These are phyloP conservation scores for Columba guinea DNA, from an alignment of 2,797 vertebrate species.

Conservation along the genomic window DNA sequence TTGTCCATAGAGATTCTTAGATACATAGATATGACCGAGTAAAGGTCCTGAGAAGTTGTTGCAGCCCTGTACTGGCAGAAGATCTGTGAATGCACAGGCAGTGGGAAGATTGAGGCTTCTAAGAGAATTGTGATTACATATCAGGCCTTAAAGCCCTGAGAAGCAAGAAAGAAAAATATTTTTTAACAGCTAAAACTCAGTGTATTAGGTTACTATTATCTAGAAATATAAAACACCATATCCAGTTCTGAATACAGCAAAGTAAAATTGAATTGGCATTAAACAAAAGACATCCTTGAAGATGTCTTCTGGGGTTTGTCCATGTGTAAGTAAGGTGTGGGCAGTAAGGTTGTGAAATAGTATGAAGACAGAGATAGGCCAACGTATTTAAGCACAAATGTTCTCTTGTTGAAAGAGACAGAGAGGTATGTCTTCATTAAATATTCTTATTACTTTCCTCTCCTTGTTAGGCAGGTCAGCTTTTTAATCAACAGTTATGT, in stretches of 20 bases:
- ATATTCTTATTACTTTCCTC: conserved; percentile 5
- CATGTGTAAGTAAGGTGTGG: neutral
- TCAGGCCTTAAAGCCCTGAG: neutral
- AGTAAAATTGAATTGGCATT: neutral
- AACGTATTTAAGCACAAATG: neutral
- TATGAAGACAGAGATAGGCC: neutral
- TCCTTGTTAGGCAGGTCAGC: conserved; percentile 24
- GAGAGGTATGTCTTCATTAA: conserved; percentile 21
- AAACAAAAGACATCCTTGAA: neutral
- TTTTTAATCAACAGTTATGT: conserved; percentile 42
- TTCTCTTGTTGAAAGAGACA: neutral
- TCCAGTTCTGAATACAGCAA: neutral
- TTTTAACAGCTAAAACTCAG: neutral
- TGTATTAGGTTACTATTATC: neutral
- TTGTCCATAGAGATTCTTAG: neutral
- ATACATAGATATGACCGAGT: neutral
- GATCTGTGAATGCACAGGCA: neutral
- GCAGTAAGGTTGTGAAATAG: neutral
- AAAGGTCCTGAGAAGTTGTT: neutral
- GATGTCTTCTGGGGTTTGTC: neutral
- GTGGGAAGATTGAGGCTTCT: neutral
- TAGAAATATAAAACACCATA: neutral
- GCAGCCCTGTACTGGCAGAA: neutral
- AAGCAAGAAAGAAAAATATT: neutral
- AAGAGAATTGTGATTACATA: rapidly evolving